Base-by-base conservation (phyloP, 2,113 vertebrate genomes). In the Leuciscus idus region DNA sequence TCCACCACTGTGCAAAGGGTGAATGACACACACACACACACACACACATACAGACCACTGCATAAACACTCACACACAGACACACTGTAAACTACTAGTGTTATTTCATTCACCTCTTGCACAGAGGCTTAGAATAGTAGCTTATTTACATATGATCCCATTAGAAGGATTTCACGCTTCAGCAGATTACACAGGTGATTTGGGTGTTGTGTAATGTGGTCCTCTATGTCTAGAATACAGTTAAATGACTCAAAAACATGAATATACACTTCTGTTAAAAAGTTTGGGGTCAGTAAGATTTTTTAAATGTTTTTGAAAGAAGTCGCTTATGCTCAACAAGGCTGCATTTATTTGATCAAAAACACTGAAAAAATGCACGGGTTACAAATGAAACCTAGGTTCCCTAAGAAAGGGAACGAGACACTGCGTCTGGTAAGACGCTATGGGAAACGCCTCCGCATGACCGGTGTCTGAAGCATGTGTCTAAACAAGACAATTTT, bases 81-180 rank as follows among this genome's bases (percentile, higher is more conserved):
- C n/a, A 68, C 28, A 68, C 6, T 50, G 6, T 80, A 13, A 66
- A 19, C 21, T 78, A 52, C 3, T 23, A 33, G 78, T 36, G 43
- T 72, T 72, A 9, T 81, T 74, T 15, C 39, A 23, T 74, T 85
- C 80, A 72, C 70, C n/a, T 79, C n/a, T 81, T 62, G 17, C 76
- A 70, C 50, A 81, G 28, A 81, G 19, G 50, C 61, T 66, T 89
- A 85, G 87, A 90, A 89, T 81, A 92, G 80, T 77, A 89, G 52
- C 77, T 78, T 87, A 57, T 89, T 76, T 61, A 59, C 46, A 72
- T 84, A 73, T 87, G 48, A 84, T 62, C 87, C 81, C 21, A 61
- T 91, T 90, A 87, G 57, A 62, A 66, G 76, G 89, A 81, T 86
- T 91, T 46, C 21, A 74, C 46, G 7, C 59, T 43, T 81, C 36